Evolutionary conservation across 1,140 invertebrate genomes (phyloP).

Genomic region (Protaetia brevitarsis): DNA sequence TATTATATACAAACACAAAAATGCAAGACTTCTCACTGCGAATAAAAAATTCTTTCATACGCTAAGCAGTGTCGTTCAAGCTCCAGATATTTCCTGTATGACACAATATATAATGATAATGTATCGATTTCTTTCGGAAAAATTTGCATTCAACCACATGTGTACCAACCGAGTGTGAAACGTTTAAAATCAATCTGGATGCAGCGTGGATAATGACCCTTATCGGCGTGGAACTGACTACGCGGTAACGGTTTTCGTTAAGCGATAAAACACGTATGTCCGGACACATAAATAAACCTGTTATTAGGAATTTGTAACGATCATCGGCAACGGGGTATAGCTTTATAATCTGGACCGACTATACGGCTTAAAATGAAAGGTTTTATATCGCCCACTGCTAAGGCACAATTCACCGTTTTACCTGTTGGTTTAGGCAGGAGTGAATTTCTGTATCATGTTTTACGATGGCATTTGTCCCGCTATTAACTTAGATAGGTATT

Average conservation of each 20-base stretch:
- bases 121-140: neutral
- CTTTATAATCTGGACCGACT: neutral
- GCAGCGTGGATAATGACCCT: neutral
- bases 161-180: neutral
- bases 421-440: neutral
- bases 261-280: neutral
- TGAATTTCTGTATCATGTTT: neutral
- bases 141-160: neutral
- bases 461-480: neutral
- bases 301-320: constrained; percentile 2
- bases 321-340: neutral
- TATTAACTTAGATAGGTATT: neutral
- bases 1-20: neutral
- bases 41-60: no score
- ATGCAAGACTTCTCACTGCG: neutral
- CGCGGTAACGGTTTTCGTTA: neutral
- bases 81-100: neutral
- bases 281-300: constrained; percentile 3
- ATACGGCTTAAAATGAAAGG: constrained; percentile 8
- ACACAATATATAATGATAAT: neutral
- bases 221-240: neutral
- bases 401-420: neutral
- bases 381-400: neutral
- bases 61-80: neutral
- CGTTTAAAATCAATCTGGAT: neutral